Evolutionary conservation across 1,140 invertebrate genomes (phyloP), one percentile per base, ranked within the genome.

Genomic region (Calephelis nemesis): DNA sequence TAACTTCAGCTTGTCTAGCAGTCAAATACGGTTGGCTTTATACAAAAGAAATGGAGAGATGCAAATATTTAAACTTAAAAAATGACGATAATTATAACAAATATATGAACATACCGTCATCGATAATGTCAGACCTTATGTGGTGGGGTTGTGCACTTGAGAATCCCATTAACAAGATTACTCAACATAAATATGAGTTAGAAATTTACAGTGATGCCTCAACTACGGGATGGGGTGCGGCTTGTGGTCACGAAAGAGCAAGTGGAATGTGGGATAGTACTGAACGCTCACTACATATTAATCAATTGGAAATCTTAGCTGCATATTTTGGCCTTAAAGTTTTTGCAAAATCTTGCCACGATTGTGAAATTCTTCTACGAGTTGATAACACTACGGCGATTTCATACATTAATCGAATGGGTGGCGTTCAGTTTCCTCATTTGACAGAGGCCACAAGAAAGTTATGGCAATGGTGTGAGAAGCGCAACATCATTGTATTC

Each of bases 21-120:
- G 40, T 70, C 12, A n/a, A 70, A 62, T 70, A 66, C 50, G 63
- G 63, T 42, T 65, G 47, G 45, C 47, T 70, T 5, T 70, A 70
- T 66, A 70, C 69, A 5, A 70, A 70, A 62, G 47, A 62, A 62
- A 12, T 66, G 12, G 69, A 70, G 50, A 15, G 69, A 15, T 47
- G 48, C 39, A 67, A 69, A 48, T 69, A 60, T 47, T 15, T 69
- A 11, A 69, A 47, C 10, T 19, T 69, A 65, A 69, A 69, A 60
- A 10, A 39, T n/a, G 11, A 65, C 12, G 42, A 48, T 39, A 19
- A 69, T n/a, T 65, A 69, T 19, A 45, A 69, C 47, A 60, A 48
- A 60, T 10, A 47, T 62, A 65, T 69, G 63, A 65, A 13, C 11
- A 12, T 69, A 49, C 67, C 67, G 13, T 10, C 30, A 5, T 52